phyloP scores from a whole-genome alignment of 2,888 invertebrate species.

The Archaeoteleia sp. region DNA sequence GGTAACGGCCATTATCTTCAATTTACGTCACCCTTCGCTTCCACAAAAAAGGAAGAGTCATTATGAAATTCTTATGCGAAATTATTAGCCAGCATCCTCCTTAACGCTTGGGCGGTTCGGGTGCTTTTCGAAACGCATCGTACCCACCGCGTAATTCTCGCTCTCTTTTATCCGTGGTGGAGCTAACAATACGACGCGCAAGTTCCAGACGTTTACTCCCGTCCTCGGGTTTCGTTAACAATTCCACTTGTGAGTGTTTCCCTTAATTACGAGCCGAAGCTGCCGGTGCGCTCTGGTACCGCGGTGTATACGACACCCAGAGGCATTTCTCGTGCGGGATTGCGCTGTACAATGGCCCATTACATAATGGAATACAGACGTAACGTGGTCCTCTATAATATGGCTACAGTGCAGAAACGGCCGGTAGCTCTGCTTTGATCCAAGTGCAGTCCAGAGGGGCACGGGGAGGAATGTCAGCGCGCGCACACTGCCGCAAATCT shows the following conservation, averaged over 20 bases:
- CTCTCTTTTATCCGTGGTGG: slow-evolving; percentile 12
- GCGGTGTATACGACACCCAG: slow-evolving; percentile 59
- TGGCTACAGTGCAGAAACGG: slow-evolving; percentile 22
- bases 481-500: slow-evolving; percentile 19
- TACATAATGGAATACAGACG: slow-evolving; percentile 65
- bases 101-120: too few relatives aligned
- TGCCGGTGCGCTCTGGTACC: slow-evolving; percentile 11
- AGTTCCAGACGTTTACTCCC: slow-evolving; percentile 11
- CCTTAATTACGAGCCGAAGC: slow-evolving; percentile 61
- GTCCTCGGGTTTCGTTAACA: slow-evolving; percentile 43
- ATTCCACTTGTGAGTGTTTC: slow-evolving; percentile 60
- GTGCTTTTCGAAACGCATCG: too few relatives aligned
- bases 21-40: too few relatives aligned
- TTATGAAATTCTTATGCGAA: too few relatives aligned
- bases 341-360: slow-evolving; percentile 64
- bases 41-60: too few relatives aligned
- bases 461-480: slow-evolving; percentile 3
- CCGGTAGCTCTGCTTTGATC: slow-evolving; percentile 8
- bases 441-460: slow-evolving; percentile 5
- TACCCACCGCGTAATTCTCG: too few relatives aligned
- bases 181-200: slow-evolving; percentile 12
- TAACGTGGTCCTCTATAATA: slow-evolving; percentile 27
- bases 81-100: too few relatives aligned
- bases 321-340: slow-evolving; percentile 60
- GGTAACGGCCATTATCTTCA: too few relatives aligned